These are phyloP conservation scores for Argya squamiceps DNA, from an alignment of 2,797 vertebrate genomes.

Conservation along the genomic window DNA sequence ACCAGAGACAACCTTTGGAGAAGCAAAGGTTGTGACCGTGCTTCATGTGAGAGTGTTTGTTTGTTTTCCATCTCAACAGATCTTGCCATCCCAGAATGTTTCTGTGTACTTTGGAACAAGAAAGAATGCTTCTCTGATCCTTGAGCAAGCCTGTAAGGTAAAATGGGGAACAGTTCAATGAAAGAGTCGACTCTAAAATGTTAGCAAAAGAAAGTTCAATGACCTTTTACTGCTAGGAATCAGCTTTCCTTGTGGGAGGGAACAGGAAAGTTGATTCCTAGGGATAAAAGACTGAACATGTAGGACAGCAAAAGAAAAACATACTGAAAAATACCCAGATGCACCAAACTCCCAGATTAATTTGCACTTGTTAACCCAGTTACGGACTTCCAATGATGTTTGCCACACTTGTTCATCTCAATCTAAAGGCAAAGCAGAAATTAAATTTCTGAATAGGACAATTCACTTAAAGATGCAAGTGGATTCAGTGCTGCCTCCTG, in stretches of 20 bases:
- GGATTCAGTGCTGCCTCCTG: neutral
- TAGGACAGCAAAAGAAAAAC: neutral
- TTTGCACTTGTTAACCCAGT: neutral
- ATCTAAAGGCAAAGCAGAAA: neutral
- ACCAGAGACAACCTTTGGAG: neutral
- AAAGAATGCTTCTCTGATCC: neutral
- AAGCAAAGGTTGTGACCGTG: neutral
- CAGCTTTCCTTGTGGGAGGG: neutral
- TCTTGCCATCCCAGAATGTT: neutral
- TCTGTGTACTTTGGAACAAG: neutral
- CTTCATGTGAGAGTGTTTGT: neutral
- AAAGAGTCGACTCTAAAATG: neutral
- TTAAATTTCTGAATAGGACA: neutral
- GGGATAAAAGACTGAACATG: neutral
- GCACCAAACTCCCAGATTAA: neutral
- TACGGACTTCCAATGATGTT: neutral
- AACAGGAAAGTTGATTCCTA: neutral
- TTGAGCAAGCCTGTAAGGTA: neutral
- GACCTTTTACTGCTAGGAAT: neutral
- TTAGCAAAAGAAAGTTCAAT: neutral
- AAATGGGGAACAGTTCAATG: neutral
- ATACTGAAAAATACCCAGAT: neutral
- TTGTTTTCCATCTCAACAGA: neutral
- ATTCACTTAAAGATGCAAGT: neutral
- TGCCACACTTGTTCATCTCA: neutral